Evolutionary conservation across 2,888 invertebrate species (phyloP).

Genomic region (Bursaphelenchus okinawaensis): DNA sequence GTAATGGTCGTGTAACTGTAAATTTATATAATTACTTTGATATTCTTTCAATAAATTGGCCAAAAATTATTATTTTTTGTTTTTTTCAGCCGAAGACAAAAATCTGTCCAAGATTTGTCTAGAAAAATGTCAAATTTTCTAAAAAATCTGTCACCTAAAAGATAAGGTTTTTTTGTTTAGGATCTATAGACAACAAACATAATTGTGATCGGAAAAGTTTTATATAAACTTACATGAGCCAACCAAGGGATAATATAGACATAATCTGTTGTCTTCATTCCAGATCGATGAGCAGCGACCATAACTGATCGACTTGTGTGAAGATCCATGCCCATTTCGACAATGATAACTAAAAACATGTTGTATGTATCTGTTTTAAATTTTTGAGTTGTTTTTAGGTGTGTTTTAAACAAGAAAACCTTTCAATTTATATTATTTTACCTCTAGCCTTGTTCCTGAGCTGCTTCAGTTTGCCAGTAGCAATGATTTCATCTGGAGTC

Average conservation of each 20-base stretch:
- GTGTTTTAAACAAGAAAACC: background rate
- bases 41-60: too few species aligned
- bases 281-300: slow-evolving; percentile 37
- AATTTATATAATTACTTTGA: too few species aligned
- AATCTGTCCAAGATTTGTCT: too few species aligned
- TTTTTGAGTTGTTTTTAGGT: slow-evolving; percentile 1
- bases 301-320: slow-evolving; percentile 43
- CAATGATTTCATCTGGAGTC: slow-evolving; percentile 48
- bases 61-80: too few species aligned
- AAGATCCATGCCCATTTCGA: slow-evolving; percentile 51
- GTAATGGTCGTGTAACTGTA: slow-evolving; percentile 44
- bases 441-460: slow-evolving; percentile 36
- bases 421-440: slow-evolving; percentile 7
- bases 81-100: too few species aligned
- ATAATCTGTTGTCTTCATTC: slow-evolving; percentile 45
- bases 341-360: slow-evolving; percentile 42
- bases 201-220: too few species aligned
- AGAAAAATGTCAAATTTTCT: too few species aligned
- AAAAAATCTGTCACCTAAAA: too few species aligned
- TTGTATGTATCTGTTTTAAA: background rate
- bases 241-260: slow-evolving; percentile 52
- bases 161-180: too few species aligned
- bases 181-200: background rate
- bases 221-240: slow-evolving; percentile 34
- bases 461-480: slow-evolving; percentile 33